Evolutionary conservation across 2,797 vertebrate genomes (phyloP).

Genomic region (Atherinosoma microstoma): DNA sequence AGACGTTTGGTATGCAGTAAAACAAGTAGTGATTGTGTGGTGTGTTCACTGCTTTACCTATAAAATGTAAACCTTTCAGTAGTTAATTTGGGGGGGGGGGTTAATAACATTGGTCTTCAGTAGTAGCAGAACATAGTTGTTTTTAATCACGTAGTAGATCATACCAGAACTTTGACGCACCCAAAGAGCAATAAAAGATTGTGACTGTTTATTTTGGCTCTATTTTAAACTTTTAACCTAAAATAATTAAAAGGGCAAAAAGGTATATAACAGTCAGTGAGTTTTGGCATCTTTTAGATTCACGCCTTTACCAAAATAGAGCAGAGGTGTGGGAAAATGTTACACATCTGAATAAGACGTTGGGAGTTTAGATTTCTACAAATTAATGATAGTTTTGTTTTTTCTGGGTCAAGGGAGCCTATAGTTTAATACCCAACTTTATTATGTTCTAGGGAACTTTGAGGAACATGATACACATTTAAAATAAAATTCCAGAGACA

Average conservation of each 20-base stretch:
- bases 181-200: conserved; percentile 20
- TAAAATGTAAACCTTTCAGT: conserved; percentile 28
- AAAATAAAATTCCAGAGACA: too few species aligned
- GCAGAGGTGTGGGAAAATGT: background rate
- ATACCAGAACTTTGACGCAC: conserved; percentile 3
- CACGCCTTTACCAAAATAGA: background rate
- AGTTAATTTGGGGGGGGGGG: conserved; percentile 8
- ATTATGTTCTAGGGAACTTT: too few species aligned
- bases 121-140: background rate
- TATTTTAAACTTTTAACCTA: conserved; percentile 21
- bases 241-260: background rate
- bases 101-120: background rate
- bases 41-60: conserved; percentile 26
- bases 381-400: too few species aligned
- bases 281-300: background rate
- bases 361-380: too few species aligned
- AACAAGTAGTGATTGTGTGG: conserved; percentile 57
- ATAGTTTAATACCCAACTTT: too few species aligned
- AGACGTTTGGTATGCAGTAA: conserved; percentile 59
- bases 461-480: too few species aligned
- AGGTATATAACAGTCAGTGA: background rate
- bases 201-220: background rate
- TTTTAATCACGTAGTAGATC: background rate
- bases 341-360: too few species aligned
- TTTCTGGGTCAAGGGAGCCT: too few species aligned